These are phyloP conservation scores for Solenopsis invicta DNA, from an alignment of 1,140 invertebrate species.

Conservation along the genomic window DNA sequence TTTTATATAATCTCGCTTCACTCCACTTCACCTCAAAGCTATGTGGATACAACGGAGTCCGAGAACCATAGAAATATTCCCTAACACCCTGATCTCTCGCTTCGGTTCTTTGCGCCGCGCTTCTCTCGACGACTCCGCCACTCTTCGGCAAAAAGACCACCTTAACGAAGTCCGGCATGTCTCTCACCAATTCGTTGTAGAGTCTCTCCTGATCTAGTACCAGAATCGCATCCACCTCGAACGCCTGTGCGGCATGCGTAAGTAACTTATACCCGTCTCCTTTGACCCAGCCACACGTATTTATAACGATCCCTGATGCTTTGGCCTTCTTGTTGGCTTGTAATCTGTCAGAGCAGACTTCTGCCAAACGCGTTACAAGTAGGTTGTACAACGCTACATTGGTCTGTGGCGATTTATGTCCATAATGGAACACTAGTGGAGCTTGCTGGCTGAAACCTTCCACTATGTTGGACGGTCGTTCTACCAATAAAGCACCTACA, in stretches of 20 bases:
- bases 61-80: slow-evolving; percentile 98
- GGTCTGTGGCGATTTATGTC: slow-evolving; percentile 92
- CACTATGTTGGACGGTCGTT: slow-evolving; percentile 96
- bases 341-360: slow-evolving; percentile 94
- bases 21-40: slow-evolving; percentile 96
- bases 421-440: slow-evolving; percentile 97
- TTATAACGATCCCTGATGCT: slow-evolving; percentile 98
- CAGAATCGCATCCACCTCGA: slow-evolving; percentile 98
- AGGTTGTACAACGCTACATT: slow-evolving; percentile 96
- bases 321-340: slow-evolving; percentile 95
- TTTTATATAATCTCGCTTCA: slow-evolving; percentile 97
- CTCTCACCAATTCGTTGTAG: slow-evolving; percentile 97
- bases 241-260: slow-evolving; percentile 95
- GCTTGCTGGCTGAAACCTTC: slow-evolving; percentile 97
- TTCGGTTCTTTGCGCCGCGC: slow-evolving; percentile 91
- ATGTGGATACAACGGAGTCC: slow-evolving; percentile 95
- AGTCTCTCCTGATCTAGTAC: slow-evolving; percentile 98
- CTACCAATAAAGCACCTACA: slow-evolving; percentile 95
- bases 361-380: slow-evolving; percentile 94
- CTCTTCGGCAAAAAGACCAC: slow-evolving; percentile 98
- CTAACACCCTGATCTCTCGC: slow-evolving; percentile 93
- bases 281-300: slow-evolving; percentile 99
- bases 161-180: slow-evolving; percentile 97
- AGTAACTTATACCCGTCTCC: slow-evolving; percentile 94
- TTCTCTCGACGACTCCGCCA: slow-evolving; percentile 97